Base-by-base conservation (phyloP, 2,113 vertebrate genomes). In the Osmerus eperlanus region DNA sequence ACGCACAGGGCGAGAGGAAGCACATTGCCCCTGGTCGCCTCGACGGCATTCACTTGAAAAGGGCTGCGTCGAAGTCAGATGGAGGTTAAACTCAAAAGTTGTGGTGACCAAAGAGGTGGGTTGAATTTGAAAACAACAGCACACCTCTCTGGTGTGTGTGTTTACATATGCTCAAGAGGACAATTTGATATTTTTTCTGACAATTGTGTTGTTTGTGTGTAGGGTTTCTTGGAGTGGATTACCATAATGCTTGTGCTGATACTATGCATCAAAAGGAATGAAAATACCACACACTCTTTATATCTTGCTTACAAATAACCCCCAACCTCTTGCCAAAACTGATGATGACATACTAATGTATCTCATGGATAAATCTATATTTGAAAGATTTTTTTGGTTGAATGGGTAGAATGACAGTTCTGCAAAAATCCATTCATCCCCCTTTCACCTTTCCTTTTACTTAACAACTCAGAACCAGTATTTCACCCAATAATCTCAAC, bases 11-110 rank as follows among this genome's bases (percentile, higher is more conserved):
- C 74, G 85, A n/a, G 29, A 79, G 77, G 81, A 78, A 51, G 81
- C 81, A 82, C 80, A 74, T 70, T 78, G 83, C 81, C 85, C 85
- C 79, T 70, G 83, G 76, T 80, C 47, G 73, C 83, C 79, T 83
- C 8, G 28, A 68, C 63, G 67, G 68, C 80, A 75, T 79, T 73
- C 73, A 71, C 78, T 77, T 83, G 61, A 76, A 87, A 78, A 79
- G 79, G 65, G 13, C 47, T 51, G 78, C 15, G n/a, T 47, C 29
- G 78, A 81, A 88, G 83, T 85, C 81, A 85, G 83, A 86, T 87
- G 75, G 86, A 88, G 86, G 83, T 85, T 85, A 84, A 86, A 84
- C 81, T 85, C 69, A 73, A 85, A 85, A 84, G 84, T 89, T 86
- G 60, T 70, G 77, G 62, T 85, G 85, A 82, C 83, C 88, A 85